phyloP scores from a whole-genome alignment of 2,113 vertebrate genomes.

The Chaetodon auriga region DNA sequence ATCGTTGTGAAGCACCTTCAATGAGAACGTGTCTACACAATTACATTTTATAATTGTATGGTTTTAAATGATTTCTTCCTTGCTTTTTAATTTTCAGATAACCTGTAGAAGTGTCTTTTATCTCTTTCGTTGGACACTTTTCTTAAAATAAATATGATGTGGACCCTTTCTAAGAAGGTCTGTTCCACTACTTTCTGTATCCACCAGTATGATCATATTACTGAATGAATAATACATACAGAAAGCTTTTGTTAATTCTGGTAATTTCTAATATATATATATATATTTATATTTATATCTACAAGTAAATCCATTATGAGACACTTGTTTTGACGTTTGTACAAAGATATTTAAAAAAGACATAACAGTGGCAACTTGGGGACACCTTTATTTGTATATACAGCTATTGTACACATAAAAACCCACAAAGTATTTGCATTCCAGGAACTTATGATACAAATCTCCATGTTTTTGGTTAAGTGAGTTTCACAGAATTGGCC shows the following conservation, averaged over 20 bases:
- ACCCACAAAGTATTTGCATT: conserved; percentile 79
- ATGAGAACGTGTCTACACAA: background rate
- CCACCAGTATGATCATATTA: background rate
- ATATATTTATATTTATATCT: background rate
- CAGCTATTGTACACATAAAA: conserved; percentile 82
- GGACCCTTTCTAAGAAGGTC: background rate
- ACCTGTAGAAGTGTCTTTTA: background rate
- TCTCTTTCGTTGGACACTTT: too few relatives aligned
- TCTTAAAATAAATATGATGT: too few relatives aligned
- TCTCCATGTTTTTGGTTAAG: conserved; percentile 79
- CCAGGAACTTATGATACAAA: conserved; percentile 75
- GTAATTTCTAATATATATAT: background rate
- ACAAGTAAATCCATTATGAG: background rate
- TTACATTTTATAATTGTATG: background rate
- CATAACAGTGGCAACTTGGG: conserved; percentile 62
- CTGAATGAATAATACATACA: background rate
- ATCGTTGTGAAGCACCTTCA: background rate
- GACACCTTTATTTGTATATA: conserved; percentile 83
- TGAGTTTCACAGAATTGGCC: conserved; percentile 78
- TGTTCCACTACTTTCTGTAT: background rate
- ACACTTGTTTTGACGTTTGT: background rate
- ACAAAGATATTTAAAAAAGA: background rate
- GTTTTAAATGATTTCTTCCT: background rate
- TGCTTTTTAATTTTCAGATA: background rate
- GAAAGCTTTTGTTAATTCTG: background rate